These are phyloP conservation scores for Chloropsis cyanopogon DNA, from an alignment of 2,113 vertebrate species.

Conservation along the genomic window DNA sequence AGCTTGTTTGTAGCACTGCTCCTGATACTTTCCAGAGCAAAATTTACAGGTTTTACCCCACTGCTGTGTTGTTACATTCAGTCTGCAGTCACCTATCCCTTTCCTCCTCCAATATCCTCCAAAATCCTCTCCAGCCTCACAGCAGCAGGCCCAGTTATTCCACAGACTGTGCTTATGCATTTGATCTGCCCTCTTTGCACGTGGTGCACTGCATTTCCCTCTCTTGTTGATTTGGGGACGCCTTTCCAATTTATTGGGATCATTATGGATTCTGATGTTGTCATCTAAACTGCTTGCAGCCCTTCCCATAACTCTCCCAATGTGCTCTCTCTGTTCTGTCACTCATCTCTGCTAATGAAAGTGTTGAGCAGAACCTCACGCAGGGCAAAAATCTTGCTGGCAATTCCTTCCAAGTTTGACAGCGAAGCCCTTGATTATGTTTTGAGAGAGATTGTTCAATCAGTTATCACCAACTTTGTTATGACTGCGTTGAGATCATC, in stretches of 20 bases:
- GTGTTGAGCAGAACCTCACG: neutral
- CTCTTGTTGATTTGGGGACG: neutral
- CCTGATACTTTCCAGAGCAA: neutral
- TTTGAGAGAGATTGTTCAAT: constrained; percentile 11
- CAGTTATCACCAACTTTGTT: neutral
- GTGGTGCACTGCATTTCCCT: neutral
- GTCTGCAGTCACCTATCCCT: neutral
- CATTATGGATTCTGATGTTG: constrained; percentile 7
- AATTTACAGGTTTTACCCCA: neutral
- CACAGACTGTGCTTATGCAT: neutral
- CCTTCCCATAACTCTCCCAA: neutral
- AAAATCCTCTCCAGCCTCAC: neutral
- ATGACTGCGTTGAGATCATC: neutral
- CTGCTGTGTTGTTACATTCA: neutral
- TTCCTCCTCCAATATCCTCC: neutral
- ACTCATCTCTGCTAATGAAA: constrained; percentile 18
- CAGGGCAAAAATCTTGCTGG: neutral
- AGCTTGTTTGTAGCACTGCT: neutral
- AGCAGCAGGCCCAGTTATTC: neutral
- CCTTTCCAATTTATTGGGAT: neutral
- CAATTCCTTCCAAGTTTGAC: neutral
- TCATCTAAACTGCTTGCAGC: neutral
- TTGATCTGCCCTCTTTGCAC: neutral
- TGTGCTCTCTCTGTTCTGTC: neutral
- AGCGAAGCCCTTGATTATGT: neutral